phyloP scores from a whole-genome alignment of 2,888 invertebrate genomes.

The Didymodactylos carnosus region DNA sequence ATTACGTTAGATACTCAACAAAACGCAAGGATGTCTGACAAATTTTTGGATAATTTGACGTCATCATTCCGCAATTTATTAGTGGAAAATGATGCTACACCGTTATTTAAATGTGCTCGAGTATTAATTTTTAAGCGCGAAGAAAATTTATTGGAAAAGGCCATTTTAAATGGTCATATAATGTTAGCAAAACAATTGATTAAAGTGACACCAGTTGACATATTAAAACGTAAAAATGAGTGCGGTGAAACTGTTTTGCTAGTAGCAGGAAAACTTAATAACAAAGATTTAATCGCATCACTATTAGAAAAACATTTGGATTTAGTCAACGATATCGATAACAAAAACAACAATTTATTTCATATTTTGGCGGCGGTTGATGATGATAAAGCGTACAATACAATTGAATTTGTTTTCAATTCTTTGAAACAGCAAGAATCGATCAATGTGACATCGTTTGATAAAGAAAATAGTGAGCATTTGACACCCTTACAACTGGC shows the following conservation, averaged over 20 bases:
- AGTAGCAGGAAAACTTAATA: neutral
- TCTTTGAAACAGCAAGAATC: neutral
- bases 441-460: neutral
- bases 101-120: too few relatives aligned
- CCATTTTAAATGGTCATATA: too few relatives aligned
- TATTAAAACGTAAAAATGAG: neutral
- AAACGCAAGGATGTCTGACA: too few relatives aligned
- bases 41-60: too few relatives aligned
- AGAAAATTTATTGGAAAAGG: too few relatives aligned
- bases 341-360: neutral
- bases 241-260: neutral
- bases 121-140: too few relatives aligned
- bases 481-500: neutral
- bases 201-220: too few relatives aligned
- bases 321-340: neutral
- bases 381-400: neutral
- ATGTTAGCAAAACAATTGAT: too few relatives aligned
- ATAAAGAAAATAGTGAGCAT: neutral
- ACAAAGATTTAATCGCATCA: neutral
- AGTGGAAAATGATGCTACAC: too few relatives aligned
- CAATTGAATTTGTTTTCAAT: neutral
- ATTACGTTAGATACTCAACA: too few relatives aligned
- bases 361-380: neutral
- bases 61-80: too few relatives aligned
- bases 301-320: neutral